Conservation (phyloP, 2,888 invertebrate species). For the Dolichomitus sp. region DNA sequence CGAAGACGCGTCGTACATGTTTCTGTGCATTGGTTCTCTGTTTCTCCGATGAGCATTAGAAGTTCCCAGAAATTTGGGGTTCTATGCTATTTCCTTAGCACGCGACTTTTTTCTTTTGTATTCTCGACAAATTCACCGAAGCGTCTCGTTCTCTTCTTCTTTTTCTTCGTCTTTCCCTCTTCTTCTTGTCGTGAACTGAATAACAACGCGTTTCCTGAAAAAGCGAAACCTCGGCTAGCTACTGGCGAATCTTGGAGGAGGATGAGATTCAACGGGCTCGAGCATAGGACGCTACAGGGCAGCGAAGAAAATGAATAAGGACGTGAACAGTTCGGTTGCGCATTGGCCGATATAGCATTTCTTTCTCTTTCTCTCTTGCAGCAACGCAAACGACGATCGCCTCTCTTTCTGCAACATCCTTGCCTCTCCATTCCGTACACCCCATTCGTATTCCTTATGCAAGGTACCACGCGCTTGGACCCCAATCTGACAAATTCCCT, state of each 20-base stretch:
- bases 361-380: not conserved
- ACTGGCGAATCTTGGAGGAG: not conserved
- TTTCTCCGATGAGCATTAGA: not conserved
- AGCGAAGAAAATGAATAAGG: slow-evolving; percentile 17
- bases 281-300: not conserved
- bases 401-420: slow-evolving; percentile 9
- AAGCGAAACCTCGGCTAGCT: slow-evolving; percentile 50
- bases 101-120: slow-evolving; percentile 26
- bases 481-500: slow-evolving; percentile 77
- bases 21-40: slow-evolving; percentile 31
- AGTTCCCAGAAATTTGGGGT: slow-evolving; percentile 29
- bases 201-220: slow-evolving; percentile 66
- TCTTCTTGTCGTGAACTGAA: slow-evolving; percentile 66
- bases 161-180: not conserved
- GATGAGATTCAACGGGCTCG: slow-evolving; percentile 4
- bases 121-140: slow-evolving; percentile 34
- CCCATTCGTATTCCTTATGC: slow-evolving; percentile 76
- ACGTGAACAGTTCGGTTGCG: slow-evolving; percentile 16
- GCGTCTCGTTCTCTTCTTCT: not conserved
- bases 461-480: slow-evolving; percentile 56
- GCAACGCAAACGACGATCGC: not conserved
- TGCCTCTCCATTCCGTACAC: slow-evolving; percentile 56
- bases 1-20: not conserved
- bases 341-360: not conserved
- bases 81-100: slow-evolving; percentile 24